Evolutionary conservation across 2,888 invertebrate species (phyloP), one percentile per base, ranked within the genome.

Genomic region (Trachelus stipa): DNA sequence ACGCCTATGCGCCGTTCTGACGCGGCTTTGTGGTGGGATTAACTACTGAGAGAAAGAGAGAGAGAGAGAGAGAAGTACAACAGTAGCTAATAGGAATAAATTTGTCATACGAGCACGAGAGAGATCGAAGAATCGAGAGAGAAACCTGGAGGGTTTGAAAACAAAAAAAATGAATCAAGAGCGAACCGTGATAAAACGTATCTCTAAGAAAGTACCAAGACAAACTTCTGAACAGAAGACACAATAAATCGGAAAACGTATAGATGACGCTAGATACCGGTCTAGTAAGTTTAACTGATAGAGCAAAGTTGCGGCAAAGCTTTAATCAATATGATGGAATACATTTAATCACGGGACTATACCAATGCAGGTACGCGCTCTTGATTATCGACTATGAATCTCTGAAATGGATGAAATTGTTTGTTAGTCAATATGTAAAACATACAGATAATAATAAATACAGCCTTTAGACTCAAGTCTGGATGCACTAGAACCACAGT

Each of bases 401-500:
- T 56, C 56, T 56, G 56, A 56, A 56, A 56, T 56, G 56, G 56
- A 23, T 56, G 23, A 56, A 56, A 23, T 40, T 23, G 6, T 23
- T 56, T 56, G 56, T 56, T 56, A 56, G 56, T 56, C 56, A 56
- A 56, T 56, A 71, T 71, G 30, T 56, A 73, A 75, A 35, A 76
- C 68, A 73, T 73, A 76, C 78, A 75, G 69, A 79, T 56, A 74
- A 79, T 56, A 75, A 79, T 79, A 80, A 80, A 84, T 76, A 81
- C 83, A 85, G 82, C 81, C 69, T 76, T 37, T 74, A 81, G 84
- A 83, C 82, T 81, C 81, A 80, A 84, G 80, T 83, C 81, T 56
- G 81, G 82, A 87, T 87, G 87, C 87, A 87, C 84, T 87, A 86
- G 84, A 84, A 85, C 82, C 83, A 87, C 85, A 85, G 85, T 84